Base-by-base conservation (phyloP, 2,888 invertebrate species). In the Erebia ligea region DNA sequence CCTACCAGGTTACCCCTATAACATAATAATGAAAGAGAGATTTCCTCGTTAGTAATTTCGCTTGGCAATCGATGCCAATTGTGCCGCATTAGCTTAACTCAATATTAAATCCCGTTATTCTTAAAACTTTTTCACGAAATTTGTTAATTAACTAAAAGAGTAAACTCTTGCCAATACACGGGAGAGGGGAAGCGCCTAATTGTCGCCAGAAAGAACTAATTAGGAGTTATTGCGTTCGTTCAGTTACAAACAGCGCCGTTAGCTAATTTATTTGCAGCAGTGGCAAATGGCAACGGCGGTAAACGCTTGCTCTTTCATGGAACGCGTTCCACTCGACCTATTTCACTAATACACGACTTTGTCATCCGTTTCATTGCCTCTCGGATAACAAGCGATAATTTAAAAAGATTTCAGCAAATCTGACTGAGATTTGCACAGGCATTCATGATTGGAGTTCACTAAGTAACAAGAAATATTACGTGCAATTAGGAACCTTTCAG, bases 161-260 rank as follows among this genome's bases (percentile, higher is more conserved):
- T 4, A 48, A 3, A 13, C 50, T 50, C 50, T 50, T 50, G 50
- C 50, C 50, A 50, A 50, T 50, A 50, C 48, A 67, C 66, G 68
- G 65, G 68, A 76, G 73, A 72, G 75, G 71, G 70, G 73, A 74
- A 74, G 65, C 75, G 76, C 71, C 75, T 80, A 81, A 81, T 80
- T 79, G 80, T 79, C 79, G 77, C 73, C 75, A 66, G 76, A 75
- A 73, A 72, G 75, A 74, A 75, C 80, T 81, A 80, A 81, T 81
- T 80, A 77, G 76, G 73, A 80, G 75, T 80, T 79, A 79, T 79
- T 76, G 76, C 73, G 71, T 72, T 72, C 75, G 75, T 74, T 76
- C 72, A 76, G 76, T 71, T 71, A 80, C 78, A 78, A 79, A 80
- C 79, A 78, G 74, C 70, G 73, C 75, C 72, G 76, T 80, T 77